phyloP scores from a whole-genome alignment of 2,113 vertebrate species.

The Tiliqua scincoides region DNA sequence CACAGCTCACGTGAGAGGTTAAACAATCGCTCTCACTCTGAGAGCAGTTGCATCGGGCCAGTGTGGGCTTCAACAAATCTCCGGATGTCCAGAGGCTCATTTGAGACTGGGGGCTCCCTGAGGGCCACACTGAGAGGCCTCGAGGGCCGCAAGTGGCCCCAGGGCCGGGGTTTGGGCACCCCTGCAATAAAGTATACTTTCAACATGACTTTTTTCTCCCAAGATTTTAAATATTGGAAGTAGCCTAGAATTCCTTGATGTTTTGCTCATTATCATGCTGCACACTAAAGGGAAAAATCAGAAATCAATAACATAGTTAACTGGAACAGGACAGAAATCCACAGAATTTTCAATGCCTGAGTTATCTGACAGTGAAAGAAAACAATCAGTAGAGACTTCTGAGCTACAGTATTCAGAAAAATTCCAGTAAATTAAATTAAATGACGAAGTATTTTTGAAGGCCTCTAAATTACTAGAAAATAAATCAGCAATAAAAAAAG shows the following conservation, averaged over 20 bases:
- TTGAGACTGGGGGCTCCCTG: too few species aligned
- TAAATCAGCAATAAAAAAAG: conserved; percentile 31
- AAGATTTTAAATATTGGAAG: background rate
- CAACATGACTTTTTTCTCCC: too few species aligned
- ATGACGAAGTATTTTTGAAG: conserved; percentile 38
- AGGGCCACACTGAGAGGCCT: too few species aligned
- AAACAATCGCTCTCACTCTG: too few species aligned
- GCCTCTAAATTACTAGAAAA: conserved; percentile 55
- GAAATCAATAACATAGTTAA: conserved; percentile 1
- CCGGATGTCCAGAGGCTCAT: too few species aligned
- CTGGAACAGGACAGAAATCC: background rate
- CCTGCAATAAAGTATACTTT: too few species aligned
- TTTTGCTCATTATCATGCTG: background rate
- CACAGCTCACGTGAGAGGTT: too few species aligned
- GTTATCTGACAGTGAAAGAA: background rate
- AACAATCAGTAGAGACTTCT: conserved; percentile 11
- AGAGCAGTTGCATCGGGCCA: too few species aligned
- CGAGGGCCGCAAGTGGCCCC: too few species aligned
- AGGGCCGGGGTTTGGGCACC: too few species aligned
- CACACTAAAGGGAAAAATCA: background rate
- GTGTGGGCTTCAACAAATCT: too few species aligned
- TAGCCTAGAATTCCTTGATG: background rate
- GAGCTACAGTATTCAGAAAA: conserved; percentile 3
- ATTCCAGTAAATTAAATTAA: conserved; percentile 37
- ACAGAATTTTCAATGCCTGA: background rate